Evolutionary conservation across 2,113 vertebrate genomes (phyloP).

Genomic region (Actenoides hombroni): DNA sequence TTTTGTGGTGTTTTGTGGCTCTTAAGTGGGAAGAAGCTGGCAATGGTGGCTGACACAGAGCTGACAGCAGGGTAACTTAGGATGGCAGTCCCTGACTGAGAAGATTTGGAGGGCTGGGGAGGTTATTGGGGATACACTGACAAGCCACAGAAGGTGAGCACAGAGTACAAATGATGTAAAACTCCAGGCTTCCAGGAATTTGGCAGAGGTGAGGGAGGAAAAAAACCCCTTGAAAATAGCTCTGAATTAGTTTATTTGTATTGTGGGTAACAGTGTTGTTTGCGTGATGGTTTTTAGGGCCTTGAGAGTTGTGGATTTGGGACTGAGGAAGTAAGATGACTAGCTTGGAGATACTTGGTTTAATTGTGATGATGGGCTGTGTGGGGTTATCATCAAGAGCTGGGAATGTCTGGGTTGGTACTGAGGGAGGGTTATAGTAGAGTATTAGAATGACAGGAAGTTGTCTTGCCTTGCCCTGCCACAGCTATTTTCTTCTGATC

Average conservation of each 20-base stretch:
- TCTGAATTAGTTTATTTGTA: neutral
- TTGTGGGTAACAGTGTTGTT: neutral
- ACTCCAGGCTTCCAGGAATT: neutral
- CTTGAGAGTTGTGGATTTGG: neutral
- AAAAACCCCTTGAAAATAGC: neutral
- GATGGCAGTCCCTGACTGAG: neutral
- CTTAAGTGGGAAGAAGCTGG: neutral
- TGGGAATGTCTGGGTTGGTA: neutral
- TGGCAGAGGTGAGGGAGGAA: neutral
- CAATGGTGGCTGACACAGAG: neutral
- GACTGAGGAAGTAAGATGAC: neutral
- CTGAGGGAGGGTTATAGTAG: neutral
- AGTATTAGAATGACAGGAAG: neutral
- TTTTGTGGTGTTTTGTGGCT: neutral
- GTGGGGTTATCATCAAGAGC: neutral
- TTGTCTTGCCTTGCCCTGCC: neutral
- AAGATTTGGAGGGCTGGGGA: fast-evolving
- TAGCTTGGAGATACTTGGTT: neutral
- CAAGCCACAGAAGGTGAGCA: neutral
- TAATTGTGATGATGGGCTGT: neutral
- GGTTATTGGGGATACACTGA: neutral
- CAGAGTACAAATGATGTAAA: fast-evolving
- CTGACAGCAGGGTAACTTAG: neutral
- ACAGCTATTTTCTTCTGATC: neutral
- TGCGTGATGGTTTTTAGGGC: neutral